Evolutionary conservation across 2,888 invertebrate species (phyloP), one percentile per base, ranked within the genome.

Genomic region (Bombyx huttoni): DNA sequence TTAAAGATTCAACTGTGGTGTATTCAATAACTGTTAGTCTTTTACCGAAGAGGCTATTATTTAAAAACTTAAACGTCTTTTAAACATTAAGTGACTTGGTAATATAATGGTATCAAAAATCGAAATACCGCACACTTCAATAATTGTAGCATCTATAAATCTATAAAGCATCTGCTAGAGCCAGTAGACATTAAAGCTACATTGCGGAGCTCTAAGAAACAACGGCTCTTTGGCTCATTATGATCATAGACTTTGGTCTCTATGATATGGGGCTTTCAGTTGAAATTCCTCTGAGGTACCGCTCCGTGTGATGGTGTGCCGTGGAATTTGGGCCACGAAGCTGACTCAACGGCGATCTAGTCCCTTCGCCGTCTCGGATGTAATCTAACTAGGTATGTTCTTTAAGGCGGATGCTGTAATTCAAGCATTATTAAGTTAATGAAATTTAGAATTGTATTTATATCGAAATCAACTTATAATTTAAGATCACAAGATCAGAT

Each of bases 261-360:
- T 77, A 68, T 51, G 13, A 0, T 46, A 24, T 51, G 55, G 49
- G 51, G n/a, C 45, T 49, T 69, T 69, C 53, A 67, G 77, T 70
- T 60, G 62, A 54, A 65, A 70, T 75, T 84, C 54, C 62, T 59
- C 61, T 78, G 70, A 60, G 49, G 12, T 35, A 45, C 48, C 47
- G 56, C 58, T 53, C 58, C 60, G 72, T 64, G 69, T 71, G 84
- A 87, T 87, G 86, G 80, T 80, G 76, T 78, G 65, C 73, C 69
- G 58, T 72, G 85, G 86, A 81, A 88, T 88, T 86, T 87, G 83
- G 87, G 83, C 68, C 86, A 86, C 73, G 68, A 67, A 74, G 82
- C 81, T 87, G 86, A 87, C 77, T 88, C 87, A 86, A 82, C 82
- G 67, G 66, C 67, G 75, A 75, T 78, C 78, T 79, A 82, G 79